Percentiles rank a stretch among this genome's conserved stretches.
phyloP scores from a whole-genome alignment of 2,113 vertebrate genomes.

The Trichomycterus rosablanca region DNA sequence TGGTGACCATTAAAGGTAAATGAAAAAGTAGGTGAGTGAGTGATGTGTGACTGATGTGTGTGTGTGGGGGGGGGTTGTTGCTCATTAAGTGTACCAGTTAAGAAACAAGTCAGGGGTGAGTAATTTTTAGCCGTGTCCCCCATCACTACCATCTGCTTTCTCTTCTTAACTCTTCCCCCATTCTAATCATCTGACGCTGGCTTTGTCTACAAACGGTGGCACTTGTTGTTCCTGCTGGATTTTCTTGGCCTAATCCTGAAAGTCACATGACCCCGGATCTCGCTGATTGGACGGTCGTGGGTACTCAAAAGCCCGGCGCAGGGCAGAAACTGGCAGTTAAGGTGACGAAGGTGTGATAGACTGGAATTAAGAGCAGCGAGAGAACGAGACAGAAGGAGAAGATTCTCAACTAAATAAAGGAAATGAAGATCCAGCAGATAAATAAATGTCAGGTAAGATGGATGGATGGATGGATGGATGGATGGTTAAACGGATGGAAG shows the following conservation, averaged over 20 bases:
- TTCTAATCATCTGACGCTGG: constrained; percentile 50
- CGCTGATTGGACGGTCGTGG: constrained; percentile 49
- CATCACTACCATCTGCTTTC: constrained; percentile 62
- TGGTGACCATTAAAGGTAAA: too few species aligned
- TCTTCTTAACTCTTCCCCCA: constrained; percentile 40
- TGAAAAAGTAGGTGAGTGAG: constrained; percentile 5
- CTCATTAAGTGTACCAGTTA: constrained; percentile 62
- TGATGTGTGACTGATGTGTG: constrained; percentile 21
- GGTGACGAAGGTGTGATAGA: constrained; percentile 3
- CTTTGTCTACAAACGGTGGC: too few species aligned
- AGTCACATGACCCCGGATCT: constrained; percentile 51
- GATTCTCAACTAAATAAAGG: too few species aligned
- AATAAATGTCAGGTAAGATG: constrained; percentile 61
- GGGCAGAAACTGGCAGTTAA: constrained; percentile 48
- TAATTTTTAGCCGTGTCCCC: not conserved
- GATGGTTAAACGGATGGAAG: not conserved
- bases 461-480: not conserved
- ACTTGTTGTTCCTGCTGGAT: constrained; percentile 59
- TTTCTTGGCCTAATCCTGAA: constrained; percentile 38
- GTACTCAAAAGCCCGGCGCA: constrained; percentile 56
- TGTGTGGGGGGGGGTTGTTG: constrained; percentile 54
- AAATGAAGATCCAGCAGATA: constrained; percentile 51
- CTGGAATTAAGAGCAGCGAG: not conserved
- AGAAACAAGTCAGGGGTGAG: too few species aligned
- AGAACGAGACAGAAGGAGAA: too few species aligned